Evolutionary conservation across 2,888 invertebrate species (phyloP).

Genomic region (Chloromyia formosa): DNA sequence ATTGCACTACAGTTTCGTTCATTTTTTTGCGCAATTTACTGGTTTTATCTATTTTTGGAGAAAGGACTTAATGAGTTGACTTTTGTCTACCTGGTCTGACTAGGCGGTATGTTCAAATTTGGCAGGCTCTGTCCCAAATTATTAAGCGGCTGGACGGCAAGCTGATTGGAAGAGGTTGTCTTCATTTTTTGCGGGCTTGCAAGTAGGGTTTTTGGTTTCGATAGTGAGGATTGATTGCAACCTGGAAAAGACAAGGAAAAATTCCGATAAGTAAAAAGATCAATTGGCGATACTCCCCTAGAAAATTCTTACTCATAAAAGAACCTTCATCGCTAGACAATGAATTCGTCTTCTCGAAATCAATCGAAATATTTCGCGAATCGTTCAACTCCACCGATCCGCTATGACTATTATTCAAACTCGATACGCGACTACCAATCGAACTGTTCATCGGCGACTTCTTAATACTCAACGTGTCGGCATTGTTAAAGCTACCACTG

Average conservation of each 20-base stretch:
- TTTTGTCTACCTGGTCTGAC: constrained; percentile 59
- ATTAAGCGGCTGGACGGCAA: constrained; percentile 77
- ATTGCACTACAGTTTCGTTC: not conserved
- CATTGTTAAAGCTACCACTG: constrained; percentile 53
- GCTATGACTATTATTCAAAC: constrained; percentile 78
- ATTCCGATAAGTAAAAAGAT: not conserved
- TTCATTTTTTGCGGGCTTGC: constrained; percentile 62
- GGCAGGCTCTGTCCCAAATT: constrained; percentile 82
- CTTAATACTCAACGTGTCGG: constrained; percentile 58
- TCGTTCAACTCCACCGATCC: constrained; percentile 76
- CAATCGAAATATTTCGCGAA: constrained; percentile 70
- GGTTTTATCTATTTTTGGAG: no score
- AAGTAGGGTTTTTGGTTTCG: constrained; percentile 57
- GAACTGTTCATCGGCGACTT: constrained; percentile 64
- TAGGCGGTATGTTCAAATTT: constrained; percentile 69
- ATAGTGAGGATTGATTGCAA: constrained; percentile 50
- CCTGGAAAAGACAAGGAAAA: constrained; percentile 45
- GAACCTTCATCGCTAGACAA: constrained; percentile 72
- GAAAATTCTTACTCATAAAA: constrained; percentile 52
- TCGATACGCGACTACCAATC: constrained; percentile 70
- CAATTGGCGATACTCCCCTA: not conserved
- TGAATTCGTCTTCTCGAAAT: constrained; percentile 72
- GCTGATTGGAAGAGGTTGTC: constrained; percentile 74
- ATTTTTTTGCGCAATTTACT: not conserved
- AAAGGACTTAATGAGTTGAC: no score